Percentiles rank a stretch among this genome's conserved stretches.
phyloP scores from a whole-genome alignment of 2,888 invertebrate species.

The Acanthosepion lycidas region DNA sequence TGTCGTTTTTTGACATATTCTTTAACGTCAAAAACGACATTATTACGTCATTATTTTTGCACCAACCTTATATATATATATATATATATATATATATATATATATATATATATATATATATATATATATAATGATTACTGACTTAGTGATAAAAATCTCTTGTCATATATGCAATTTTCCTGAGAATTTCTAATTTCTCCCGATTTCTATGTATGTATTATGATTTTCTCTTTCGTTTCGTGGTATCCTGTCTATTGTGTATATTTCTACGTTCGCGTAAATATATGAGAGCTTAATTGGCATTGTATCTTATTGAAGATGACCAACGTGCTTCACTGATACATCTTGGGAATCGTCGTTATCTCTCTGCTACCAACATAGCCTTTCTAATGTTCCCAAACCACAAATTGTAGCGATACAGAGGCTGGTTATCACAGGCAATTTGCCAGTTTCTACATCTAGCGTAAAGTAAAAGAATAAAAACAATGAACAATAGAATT shows the following conservation, averaged over 20 bases:
- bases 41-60: no score
- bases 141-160: no score
- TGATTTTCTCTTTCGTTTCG: neutral
- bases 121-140: no score
- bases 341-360: neutral
- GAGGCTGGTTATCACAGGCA: neutral
- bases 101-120: no score
- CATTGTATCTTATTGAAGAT: neutral
- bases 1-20: no score
- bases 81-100: no score
- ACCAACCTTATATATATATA: no score
- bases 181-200: no score
- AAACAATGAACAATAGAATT: neutral
- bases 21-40: no score
- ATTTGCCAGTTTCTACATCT: neutral
- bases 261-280: neutral
- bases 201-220: no score
- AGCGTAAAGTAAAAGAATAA: neutral
- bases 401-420: neutral
- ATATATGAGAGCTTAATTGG: neutral
- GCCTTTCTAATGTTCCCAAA: neutral
- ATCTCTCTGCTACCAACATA: neutral
- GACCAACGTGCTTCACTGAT: neutral
- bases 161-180: no score
- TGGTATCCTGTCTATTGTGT: neutral